Evolutionary conservation across 2,888 invertebrate genomes (phyloP).

Genomic region (Carpatolechia fugitivella): DNA sequence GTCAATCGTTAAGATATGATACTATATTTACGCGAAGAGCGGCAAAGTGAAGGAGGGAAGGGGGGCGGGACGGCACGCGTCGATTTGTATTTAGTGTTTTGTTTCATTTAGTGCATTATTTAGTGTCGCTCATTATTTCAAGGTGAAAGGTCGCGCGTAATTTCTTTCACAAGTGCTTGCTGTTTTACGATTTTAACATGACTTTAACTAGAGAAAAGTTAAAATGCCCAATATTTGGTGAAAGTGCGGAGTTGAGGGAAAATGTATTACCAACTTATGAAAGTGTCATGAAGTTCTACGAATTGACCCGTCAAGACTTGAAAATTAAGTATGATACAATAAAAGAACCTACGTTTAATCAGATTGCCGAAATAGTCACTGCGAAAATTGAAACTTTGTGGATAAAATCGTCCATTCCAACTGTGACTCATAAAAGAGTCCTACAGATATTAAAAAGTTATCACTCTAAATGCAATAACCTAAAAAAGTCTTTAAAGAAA

Average conservation of each 20-base stretch:
- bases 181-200: no score
- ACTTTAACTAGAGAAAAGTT: neutral
- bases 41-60: no score
- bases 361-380: conserved; percentile 20
- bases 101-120: no score
- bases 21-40: no score
- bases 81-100: no score
- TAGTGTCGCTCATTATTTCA: no score
- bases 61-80: no score
- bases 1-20: no score
- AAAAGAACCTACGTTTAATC: conserved; percentile 20
- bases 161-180: no score
- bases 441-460: conserved; percentile 22
- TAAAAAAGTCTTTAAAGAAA: conserved; percentile 17
- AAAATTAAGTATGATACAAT: conserved; percentile 12
- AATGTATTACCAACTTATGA: conserved; percentile 17
- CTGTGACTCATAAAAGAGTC: conserved; percentile 16
- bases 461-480: conserved; percentile 22
- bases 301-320: conserved; percentile 14
- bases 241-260: neutral
- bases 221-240: conserved; percentile 17
- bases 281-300: conserved; percentile 6
- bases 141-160: no score
- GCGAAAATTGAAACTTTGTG: conserved; percentile 19
- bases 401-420: conserved; percentile 21